Base-by-base conservation (phyloP, 2,113 vertebrate genomes). In the Pelvicachromis taeniatus region DNA sequence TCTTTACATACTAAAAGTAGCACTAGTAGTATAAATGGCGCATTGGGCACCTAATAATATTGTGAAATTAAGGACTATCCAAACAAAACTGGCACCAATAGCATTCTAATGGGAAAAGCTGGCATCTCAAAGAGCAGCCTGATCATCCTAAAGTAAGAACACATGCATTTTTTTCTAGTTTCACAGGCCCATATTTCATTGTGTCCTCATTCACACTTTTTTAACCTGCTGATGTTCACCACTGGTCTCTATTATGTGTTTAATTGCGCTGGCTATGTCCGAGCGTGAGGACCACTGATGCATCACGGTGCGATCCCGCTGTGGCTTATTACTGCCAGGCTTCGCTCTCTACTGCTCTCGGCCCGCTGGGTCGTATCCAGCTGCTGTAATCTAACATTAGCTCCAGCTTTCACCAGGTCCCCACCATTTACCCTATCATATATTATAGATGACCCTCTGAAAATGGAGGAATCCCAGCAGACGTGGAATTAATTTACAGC, bases 301-400 rank as follows among this genome's bases (percentile, higher is more conserved):
- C 90, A 88, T 93, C 77, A 48, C 87, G 54, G 40, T 80, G 80
- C 85, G 85, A 84, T 95, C 95, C 93, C 77, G 59, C 92, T 92
- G 94, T 91, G 94, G 78, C 90, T 92, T 94, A 94, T 96, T 96
- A 95, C 89, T 85, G 84, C 77, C 88, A 83, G 88, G 83, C 86
- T 68, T 56, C 16, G 77, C 89, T 94, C 88, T 93, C 83, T 70
- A 77, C 89, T 85, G 89, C 88, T 93, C 90, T 78, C 84, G 85
- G 80, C 93, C 92, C 87, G 83, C 91, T 92, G 91, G 91, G 94
- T 95, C 93, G 86, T 94, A 90, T 89, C 92, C 94, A 93, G 89
- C 87, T 88, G 77, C 82, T 91, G 81, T 91, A 89, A 94, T 93
- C 85, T 93, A 91, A 90, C 91, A 91, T 89, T 91, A 89, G 85